Evolutionary conservation across 2,888 invertebrate genomes (phyloP).

Genomic region (Drosophila greeni): DNA sequence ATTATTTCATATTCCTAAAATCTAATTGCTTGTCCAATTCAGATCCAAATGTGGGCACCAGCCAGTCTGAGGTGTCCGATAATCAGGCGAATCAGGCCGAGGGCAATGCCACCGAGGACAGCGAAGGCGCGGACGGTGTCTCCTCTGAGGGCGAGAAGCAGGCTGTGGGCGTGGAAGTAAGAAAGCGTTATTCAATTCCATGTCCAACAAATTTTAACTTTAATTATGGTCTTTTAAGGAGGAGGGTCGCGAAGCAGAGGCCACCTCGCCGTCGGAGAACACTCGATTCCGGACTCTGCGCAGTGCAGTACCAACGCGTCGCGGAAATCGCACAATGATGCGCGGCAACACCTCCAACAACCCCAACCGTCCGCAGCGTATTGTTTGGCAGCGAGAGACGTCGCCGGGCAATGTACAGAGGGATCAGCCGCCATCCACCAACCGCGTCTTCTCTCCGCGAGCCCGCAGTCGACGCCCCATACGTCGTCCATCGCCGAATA

Average conservation of each 20-base stretch:
- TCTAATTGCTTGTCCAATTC: neutral
- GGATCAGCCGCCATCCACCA: conserved; percentile 39
- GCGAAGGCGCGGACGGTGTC: conserved; percentile 80
- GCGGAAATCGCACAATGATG: conserved; percentile 75
- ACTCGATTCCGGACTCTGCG: conserved; percentile 79
- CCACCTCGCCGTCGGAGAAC: conserved; percentile 83
- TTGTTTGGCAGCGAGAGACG: conserved; percentile 80
- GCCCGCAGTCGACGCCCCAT: conserved; percentile 76
- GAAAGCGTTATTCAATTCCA: neutral
- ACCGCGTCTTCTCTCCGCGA: conserved; percentile 68
- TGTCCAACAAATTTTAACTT: fast-evolving
- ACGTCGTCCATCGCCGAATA: conserved; percentile 75
- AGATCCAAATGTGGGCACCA: conserved; percentile 78
- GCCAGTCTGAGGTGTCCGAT: conserved; percentile 79
- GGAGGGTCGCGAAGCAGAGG: conserved; percentile 90
- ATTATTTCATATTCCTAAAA: neutral
- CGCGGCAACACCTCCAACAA: conserved; percentile 74
- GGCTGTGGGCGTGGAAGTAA: conserved; percentile 78
- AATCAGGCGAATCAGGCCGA: conserved; percentile 75
- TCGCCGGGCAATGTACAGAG: conserved; percentile 45
- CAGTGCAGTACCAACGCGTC: conserved; percentile 74
- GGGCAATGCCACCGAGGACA: conserved; percentile 73
- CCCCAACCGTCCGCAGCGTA: conserved; percentile 80
- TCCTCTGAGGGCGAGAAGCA: conserved; percentile 84
- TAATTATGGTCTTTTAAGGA: conserved; percentile 78